Evolutionary conservation across 2,113 vertebrate species (phyloP), one percentile per base, ranked within the genome.

Genomic region (Platichthys flesus): DNA sequence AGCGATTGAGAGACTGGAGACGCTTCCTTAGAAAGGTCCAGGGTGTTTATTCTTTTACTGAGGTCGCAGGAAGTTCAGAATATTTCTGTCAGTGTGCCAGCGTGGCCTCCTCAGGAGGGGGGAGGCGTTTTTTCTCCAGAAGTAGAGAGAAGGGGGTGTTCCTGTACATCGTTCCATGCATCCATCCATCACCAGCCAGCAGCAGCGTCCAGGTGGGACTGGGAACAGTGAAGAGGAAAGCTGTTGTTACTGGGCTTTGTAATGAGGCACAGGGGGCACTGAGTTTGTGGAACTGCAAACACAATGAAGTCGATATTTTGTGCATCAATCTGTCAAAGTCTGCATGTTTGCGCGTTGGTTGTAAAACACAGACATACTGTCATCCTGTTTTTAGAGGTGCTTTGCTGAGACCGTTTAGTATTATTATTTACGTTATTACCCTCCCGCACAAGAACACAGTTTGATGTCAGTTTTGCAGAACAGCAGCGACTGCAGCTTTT

Each of bases 41-140:
- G 16, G 35, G 51, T 59, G 37, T 66, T 68, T 76, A 45, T 72
- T 84, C 59, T 81, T 80, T 71, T 82, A 42, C 26, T 61, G 62
- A 56, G 80, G 81, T 91, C 80, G 81, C 31, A 61, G 72, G 49
- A 79, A 86, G 89, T 90, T 85, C 88, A 83, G 9, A 78, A 78
- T 77, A 80, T 84, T 81, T 83, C 71, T 82, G 79, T 72, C 54
- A 69, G 69, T 3, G 0, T 23, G 77, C 84, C 87, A 89, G 55
- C 9, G 5, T 4, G n/a, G 21, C 28, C 74, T 85, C 73, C 40
- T 42, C 2, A 1, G 45, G 14, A 2, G 16, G 47, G 6, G 55
- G 13, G 21, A 21, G 24, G 42, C 58, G 45, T 67, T 40, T 68
- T 77, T 67, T 74, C 65, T 0, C 0, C 52, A 70, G 62, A 52